phyloP scores from a whole-genome alignment of 2,797 vertebrate species.

The Schizopygopsis malacanthus region DNA sequence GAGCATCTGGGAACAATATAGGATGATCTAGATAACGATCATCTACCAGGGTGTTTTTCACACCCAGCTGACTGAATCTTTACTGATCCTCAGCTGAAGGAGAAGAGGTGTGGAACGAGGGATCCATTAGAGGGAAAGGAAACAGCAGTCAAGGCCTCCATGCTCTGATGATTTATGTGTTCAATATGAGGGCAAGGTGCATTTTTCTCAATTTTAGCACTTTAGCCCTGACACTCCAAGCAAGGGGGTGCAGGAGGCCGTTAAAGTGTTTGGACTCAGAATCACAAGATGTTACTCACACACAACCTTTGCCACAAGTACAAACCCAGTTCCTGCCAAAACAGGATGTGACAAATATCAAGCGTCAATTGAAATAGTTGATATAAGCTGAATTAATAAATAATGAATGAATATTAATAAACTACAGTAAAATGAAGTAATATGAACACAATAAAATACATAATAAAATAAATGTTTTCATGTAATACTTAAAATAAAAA shows the following conservation, averaged over 20 bases:
- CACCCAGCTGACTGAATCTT: conserved; percentile 44
- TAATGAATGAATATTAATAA: neutral
- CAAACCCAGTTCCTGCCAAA: neutral
- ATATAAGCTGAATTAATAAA: neutral
- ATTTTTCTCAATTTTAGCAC: conserved; percentile 66
- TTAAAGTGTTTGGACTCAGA: conserved; percentile 27
- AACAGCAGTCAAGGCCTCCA: conserved; percentile 55
- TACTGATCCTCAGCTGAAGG: conserved; percentile 39
- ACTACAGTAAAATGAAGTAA: neutral
- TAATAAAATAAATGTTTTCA: neutral
- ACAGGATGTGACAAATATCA: conserved; percentile 27
- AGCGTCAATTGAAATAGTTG: neutral
- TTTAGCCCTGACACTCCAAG: conserved; percentile 52
- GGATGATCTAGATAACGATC: conserved; percentile 56
- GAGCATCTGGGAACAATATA: conserved; percentile 31
- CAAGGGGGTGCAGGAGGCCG: conserved; percentile 3
- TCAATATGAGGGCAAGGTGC: conserved; percentile 64
- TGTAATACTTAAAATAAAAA: neutral
- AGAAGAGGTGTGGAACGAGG: conserved; percentile 46
- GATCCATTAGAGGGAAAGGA: conserved; percentile 60
- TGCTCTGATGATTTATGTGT: conserved; percentile 66
- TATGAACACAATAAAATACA: neutral
- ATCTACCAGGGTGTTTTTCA: conserved; percentile 35
- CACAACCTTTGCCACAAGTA: conserved; percentile 1
- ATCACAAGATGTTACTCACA: conserved; percentile 6